A percentile compares a stretch with the other conserved stretches of the same genome.
These are phyloP conservation scores for Aporophyla lueneburgensis DNA, from an alignment of 2,888 invertebrate genomes.

Conservation along the genomic window DNA sequence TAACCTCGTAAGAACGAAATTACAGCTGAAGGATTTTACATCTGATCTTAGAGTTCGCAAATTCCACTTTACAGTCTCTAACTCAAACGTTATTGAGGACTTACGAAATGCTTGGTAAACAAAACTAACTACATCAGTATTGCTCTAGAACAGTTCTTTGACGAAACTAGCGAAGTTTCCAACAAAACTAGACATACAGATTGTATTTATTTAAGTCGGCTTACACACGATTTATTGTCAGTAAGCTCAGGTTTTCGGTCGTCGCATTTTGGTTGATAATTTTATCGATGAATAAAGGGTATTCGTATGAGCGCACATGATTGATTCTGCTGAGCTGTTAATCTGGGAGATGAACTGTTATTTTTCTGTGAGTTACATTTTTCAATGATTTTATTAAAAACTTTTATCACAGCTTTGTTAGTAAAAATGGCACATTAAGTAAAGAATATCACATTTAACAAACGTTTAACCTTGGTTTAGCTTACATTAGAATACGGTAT, in stretches of 20 bases:
- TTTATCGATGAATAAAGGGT: constrained; percentile 50
- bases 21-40: constrained; percentile 37
- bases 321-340: constrained; percentile 37
- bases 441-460: not conserved
- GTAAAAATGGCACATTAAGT: not conserved
- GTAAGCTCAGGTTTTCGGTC: constrained; percentile 20
- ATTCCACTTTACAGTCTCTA: constrained; percentile 37
- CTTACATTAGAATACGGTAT: constrained; percentile 18
- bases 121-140: constrained; percentile 43
- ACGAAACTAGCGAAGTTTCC: constrained; percentile 20
- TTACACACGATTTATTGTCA: constrained; percentile 21
- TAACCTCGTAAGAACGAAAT: constrained; percentile 12
- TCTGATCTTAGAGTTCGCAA: constrained; percentile 31
- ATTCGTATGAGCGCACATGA: constrained; percentile 37
- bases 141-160: constrained; percentile 22
- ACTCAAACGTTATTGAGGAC: constrained; percentile 35
- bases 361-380: constrained; percentile 23
- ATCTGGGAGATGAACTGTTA: constrained; percentile 41
- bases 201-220: constrained; percentile 40
- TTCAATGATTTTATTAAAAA: not conserved
- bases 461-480: not conserved
- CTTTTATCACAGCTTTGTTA: not conserved
- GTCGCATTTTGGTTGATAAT: constrained; percentile 35
- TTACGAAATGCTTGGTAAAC: constrained; percentile 43
- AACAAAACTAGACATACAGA: constrained; percentile 10